Evolutionary conservation across 1,140 invertebrate species (phyloP).

Genomic region (Bicyclus anynana): DNA sequence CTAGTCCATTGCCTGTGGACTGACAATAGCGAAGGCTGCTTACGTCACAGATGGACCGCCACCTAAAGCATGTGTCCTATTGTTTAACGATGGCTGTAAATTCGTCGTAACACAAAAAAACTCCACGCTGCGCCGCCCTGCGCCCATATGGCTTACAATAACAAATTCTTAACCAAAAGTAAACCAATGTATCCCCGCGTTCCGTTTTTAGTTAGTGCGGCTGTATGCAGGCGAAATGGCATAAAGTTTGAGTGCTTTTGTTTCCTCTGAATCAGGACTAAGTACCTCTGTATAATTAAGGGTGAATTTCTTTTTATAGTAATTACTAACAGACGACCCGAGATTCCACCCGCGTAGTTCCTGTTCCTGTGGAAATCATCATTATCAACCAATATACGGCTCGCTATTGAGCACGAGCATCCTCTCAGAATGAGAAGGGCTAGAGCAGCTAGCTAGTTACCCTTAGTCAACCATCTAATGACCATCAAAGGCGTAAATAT

Average conservation of each 20-base stretch:
- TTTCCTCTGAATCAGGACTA: slow-evolving; percentile 39
- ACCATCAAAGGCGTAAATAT: no score
- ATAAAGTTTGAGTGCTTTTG: slow-evolving; percentile 59
- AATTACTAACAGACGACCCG: no score
- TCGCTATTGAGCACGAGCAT: no score
- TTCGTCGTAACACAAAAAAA: slow-evolving; percentile 65
- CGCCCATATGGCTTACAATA: slow-evolving; percentile 73
- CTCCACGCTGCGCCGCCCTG: slow-evolving; percentile 46
- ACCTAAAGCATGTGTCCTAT: slow-evolving; percentile 65
- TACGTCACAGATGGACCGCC: slow-evolving; percentile 48
- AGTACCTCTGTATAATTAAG: slow-evolving; percentile 28
- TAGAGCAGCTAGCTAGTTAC: no score
- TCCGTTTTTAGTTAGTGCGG: slow-evolving; percentile 56
- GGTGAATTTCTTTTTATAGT: not conserved
- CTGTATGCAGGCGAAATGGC: slow-evolving; percentile 57
- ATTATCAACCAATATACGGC: no score
- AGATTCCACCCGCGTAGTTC: no score
- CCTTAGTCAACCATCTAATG: no score
- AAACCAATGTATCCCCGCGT: slow-evolving; percentile 66
- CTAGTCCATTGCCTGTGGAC: slow-evolving; percentile 10
- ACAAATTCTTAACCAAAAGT: slow-evolving; percentile 74
- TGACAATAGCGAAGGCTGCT: slow-evolving; percentile 21
- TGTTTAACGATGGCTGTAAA: slow-evolving; percentile 65
- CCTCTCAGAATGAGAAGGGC: no score
- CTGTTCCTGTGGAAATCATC: no score